Conservation (phyloP, 2,113 vertebrate species). For the Trichechus manatus region DNA sequence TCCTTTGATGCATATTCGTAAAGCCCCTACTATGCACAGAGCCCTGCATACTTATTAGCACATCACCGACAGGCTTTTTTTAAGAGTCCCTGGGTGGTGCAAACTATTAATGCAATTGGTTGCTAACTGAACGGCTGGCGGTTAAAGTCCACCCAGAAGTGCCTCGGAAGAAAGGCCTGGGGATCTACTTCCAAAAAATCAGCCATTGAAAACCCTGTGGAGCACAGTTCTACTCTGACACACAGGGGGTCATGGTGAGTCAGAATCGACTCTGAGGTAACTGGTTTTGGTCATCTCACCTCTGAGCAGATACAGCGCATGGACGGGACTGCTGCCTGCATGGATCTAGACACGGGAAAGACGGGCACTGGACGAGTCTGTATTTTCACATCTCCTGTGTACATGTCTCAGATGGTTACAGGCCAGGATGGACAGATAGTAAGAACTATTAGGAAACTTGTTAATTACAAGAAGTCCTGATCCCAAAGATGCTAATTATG, state of each 20-base stretch:
- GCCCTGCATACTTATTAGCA: accelerated
- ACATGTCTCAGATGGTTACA: not conserved
- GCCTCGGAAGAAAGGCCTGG: not conserved
- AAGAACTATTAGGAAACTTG: not conserved
- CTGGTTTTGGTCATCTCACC: not conserved
- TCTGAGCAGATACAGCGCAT: accelerated
- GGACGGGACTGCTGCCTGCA: accelerated
- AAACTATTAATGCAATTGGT: not conserved
- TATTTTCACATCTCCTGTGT: not conserved
- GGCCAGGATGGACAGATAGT: not conserved
- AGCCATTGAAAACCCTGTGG: not conserved
- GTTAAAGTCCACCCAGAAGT: not conserved
- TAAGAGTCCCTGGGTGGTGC: not conserved
- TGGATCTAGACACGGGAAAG: not conserved
- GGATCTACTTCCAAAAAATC: not conserved
- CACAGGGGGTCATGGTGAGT: not conserved
- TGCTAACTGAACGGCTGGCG: not conserved
- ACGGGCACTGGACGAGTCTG: not conserved
- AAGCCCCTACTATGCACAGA: not conserved
- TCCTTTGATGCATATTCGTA: not conserved
- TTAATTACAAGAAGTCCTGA: not conserved
- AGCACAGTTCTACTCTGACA: not conserved
- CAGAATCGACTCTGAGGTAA: not conserved
- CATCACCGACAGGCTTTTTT: not conserved
- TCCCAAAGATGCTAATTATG: not conserved